These are phyloP conservation scores for Drosophila insularis DNA, from an alignment of 1,140 invertebrate species.

Conservation along the genomic window DNA sequence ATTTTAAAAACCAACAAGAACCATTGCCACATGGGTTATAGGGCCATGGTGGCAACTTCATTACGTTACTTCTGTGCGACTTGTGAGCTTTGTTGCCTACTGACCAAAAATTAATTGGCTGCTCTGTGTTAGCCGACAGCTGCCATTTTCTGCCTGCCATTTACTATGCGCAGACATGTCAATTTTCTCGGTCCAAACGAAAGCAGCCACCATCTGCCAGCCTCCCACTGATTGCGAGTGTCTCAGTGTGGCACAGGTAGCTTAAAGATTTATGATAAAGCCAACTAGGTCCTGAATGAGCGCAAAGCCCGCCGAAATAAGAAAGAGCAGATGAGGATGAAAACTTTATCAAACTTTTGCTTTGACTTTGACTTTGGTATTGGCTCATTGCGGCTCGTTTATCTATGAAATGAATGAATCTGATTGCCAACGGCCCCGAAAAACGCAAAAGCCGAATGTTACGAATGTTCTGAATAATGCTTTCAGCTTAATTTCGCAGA, in stretches of 20 bases:
- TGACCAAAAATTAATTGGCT: conserved; percentile 76
- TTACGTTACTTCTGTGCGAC: conserved; percentile 41
- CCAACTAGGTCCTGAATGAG: conserved; percentile 35
- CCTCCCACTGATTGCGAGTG: not conserved
- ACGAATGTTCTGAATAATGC: conserved; percentile 32
- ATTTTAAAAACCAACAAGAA: conserved; percentile 50
- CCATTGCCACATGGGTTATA: not conserved
- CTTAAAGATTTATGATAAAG: conserved; percentile 80
- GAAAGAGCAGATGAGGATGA: conserved; percentile 3
- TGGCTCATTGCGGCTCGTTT: conserved; percentile 69
- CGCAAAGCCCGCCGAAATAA: conserved; percentile 14
- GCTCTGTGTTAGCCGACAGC: conserved; percentile 62
- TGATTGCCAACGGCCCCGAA: conserved; percentile 40
- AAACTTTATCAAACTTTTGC: conserved; percentile 67
- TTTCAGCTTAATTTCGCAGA: conserved; percentile 14
- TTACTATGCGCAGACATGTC: conserved; percentile 69
- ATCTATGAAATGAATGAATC: conserved; percentile 73
- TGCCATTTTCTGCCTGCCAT: conserved; percentile 66
- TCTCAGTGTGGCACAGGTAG: conserved; percentile 39
- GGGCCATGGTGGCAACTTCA: conserved; percentile 46
- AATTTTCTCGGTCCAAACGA: conserved; percentile 35
- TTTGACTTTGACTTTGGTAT: conserved; percentile 67
- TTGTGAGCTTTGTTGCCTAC: conserved; percentile 30
- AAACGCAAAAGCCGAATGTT: conserved; percentile 17
- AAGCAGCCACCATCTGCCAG: not conserved